A percentile compares a stretch with the other conserved stretches of the same genome.
Evolutionary conservation across 1,140 invertebrate genomes (phyloP).

Genomic region (Geopemphigus sp.): DNA sequence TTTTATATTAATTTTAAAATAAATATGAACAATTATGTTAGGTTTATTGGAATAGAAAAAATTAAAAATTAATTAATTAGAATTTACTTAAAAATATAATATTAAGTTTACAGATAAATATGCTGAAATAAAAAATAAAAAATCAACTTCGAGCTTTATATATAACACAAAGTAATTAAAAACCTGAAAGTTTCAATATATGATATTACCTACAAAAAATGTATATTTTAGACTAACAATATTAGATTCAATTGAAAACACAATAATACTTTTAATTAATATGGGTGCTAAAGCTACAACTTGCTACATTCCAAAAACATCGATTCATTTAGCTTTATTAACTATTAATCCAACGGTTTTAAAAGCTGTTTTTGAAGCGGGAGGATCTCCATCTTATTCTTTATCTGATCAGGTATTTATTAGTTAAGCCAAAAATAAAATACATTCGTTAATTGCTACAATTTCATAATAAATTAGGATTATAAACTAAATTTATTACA

Average conservation of each 20-base stretch:
- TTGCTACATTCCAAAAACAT: neutral
- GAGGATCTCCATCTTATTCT: conserved; percentile 9
- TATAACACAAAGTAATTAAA: neutral
- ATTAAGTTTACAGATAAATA: neutral
- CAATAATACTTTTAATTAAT: conserved; percentile 21
- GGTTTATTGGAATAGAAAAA: too few relatives aligned
- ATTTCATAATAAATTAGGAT: neutral
- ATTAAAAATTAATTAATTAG: neutral
- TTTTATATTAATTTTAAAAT: too few relatives aligned
- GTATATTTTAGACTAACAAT: neutral
- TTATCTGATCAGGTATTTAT: conserved; percentile 8
- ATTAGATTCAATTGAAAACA: neutral
- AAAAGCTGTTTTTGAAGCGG: conserved; percentile 1
- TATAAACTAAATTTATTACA: conserved; percentile 39
- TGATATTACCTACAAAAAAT: neutral
- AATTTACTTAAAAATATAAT: neutral
- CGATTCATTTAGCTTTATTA: conserved; percentile 34
- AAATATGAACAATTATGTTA: too few relatives aligned
- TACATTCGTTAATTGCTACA: neutral
- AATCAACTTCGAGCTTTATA: neutral
- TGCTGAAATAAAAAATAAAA: neutral
- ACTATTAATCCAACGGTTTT: conserved; percentile 10
- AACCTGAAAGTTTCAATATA: neutral
- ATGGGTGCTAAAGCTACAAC: conserved; percentile 17
- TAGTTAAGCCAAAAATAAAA: neutral